Percentiles rank a stretch among this genome's conserved stretches.
phyloP scores from a whole-genome alignment of 2,113 vertebrate species.

The Ceratotherium simum region DNA sequence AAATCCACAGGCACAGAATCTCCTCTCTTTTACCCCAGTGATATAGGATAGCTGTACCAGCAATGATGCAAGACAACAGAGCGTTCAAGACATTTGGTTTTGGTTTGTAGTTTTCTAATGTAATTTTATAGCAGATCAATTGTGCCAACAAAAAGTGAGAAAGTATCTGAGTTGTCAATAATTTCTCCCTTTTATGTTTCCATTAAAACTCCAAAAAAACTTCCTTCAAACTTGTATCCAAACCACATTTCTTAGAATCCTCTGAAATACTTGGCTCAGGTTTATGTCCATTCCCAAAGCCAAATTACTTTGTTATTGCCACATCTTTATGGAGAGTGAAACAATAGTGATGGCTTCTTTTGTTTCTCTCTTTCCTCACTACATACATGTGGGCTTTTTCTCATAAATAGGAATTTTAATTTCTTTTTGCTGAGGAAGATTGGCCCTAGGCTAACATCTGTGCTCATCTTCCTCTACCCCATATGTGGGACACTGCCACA shows the following conservation, averaged over 20 bases:
- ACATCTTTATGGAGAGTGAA: conserved; percentile 17
- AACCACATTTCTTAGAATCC: conserved; percentile 61
- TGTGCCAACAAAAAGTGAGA: not conserved
- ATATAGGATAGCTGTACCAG: not conserved
- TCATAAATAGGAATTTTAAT: conserved; percentile 54
- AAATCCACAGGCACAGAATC: not conserved
- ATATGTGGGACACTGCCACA: no score
- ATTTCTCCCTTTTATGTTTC: conserved; percentile 29
- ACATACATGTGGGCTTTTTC: not conserved
- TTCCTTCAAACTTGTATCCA: conserved; percentile 7
- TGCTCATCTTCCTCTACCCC: no score
- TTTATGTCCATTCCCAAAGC: conserved; percentile 31
- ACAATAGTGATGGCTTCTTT: not conserved
- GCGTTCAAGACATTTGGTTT: not conserved
- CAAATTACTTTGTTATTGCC: not conserved
- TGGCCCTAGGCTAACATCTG: no score
- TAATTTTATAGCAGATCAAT: not conserved
- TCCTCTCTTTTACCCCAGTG: not conserved
- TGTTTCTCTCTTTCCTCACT: conserved; percentile 9
- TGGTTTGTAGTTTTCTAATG: not conserved
- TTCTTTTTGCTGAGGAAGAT: not conserved
- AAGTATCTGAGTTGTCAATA: conserved; percentile 19
- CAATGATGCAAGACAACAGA: not conserved
- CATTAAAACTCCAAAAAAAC: not conserved
- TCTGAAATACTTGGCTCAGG: conserved; percentile 44